These are phyloP conservation scores for Dreissena polymorpha DNA, from an alignment of 1,140 invertebrate genomes.

Conservation along the genomic window DNA sequence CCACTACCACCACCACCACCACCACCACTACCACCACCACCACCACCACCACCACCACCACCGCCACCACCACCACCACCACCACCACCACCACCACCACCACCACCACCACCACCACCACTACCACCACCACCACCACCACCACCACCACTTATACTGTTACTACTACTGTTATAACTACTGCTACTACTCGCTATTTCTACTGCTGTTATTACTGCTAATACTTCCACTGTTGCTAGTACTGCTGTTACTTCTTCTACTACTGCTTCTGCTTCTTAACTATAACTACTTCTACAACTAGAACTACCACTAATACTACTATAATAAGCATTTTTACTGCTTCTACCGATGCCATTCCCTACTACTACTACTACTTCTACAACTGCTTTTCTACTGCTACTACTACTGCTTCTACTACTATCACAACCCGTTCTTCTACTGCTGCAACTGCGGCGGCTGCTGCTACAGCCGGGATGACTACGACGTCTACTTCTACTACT, in stretches of 20 bases:
- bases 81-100: constrained; percentile 23
- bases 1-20: constrained; percentile 85
- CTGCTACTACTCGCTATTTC: constrained; percentile 8
- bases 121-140: constrained; percentile 30
- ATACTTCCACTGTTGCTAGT: neutral
- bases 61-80: constrained; percentile 21
- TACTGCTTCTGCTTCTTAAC: too few relatives aligned
- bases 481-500: neutral
- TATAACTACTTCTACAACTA: neutral
- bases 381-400: constrained; percentile 12
- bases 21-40: constrained; percentile 83
- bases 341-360: neutral
- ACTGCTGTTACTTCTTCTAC: neutral
- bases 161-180: constrained; percentile 20
- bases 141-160: constrained; percentile 30
- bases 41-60: constrained; percentile 71
- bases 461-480: neutral
- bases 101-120: constrained; percentile 17
- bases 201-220: neutral
- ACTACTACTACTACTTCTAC: constrained; percentile 11
- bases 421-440: constrained; percentile 14
- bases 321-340: constrained; percentile 26
- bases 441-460: neutral
- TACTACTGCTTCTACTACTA: constrained; percentile 22
- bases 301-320: constrained; percentile 6